Evolutionary conservation across 2,797 vertebrate species (phyloP).

Genomic region (Sebastes hubbsi): DNA sequence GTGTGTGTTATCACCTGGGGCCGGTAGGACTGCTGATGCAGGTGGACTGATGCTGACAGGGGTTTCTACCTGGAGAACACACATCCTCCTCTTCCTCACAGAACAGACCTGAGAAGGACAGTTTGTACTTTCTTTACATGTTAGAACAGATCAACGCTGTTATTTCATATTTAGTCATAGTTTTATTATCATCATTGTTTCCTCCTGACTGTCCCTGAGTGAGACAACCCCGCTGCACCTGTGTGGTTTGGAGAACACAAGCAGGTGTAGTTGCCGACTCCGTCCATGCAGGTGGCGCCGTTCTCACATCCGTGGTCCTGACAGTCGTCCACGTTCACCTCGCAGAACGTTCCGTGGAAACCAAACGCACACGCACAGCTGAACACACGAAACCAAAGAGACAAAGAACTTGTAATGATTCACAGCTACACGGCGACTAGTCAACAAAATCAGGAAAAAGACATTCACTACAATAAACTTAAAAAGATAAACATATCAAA

Average conservation of each 20-base stretch:
- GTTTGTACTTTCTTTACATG: no score
- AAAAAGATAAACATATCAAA: background rate
- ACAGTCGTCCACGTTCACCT: conserved; percentile 85
- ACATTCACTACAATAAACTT: background rate
- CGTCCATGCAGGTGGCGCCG: conserved; percentile 87
- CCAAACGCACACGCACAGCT: conserved; percentile 89
- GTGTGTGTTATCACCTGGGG: conserved; percentile 83
- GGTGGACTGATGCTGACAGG: conserved; percentile 88
- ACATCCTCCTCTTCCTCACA: conserved; percentile 88
- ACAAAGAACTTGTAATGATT: background rate
- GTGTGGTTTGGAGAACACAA: conserved; percentile 84
- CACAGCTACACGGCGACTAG: background rate
- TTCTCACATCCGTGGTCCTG: conserved; percentile 89
- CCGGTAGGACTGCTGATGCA: conserved; percentile 86
- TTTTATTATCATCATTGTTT: background rate
- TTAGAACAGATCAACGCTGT: no score
- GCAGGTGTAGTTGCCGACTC: conserved; percentile 90
- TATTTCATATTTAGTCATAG: no score
- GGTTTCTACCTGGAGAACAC: conserved; percentile 86
- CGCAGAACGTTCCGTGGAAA: conserved; percentile 88
- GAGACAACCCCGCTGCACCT: conserved; percentile 37
- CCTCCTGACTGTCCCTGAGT: background rate
- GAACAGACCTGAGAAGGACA: conserved; percentile 82
- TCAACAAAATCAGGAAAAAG: background rate
- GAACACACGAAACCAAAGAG: background rate